phyloP scores from a whole-genome alignment of 2,888 invertebrate genomes.

The Fissipunctia ypsillon region DNA sequence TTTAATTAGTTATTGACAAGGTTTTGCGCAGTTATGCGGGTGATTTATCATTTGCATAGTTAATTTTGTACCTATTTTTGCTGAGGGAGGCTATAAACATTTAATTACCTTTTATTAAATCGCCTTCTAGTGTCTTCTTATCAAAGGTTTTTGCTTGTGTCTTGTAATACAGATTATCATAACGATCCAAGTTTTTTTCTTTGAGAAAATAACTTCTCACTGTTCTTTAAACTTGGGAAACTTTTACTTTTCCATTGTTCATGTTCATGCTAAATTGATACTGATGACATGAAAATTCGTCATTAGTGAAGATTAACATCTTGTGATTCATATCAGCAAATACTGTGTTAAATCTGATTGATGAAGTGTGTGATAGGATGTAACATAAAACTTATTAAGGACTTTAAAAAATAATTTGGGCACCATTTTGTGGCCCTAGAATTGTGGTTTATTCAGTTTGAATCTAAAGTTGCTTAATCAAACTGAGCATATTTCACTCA shows the following conservation, averaged over 20 bases:
- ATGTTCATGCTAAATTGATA: neutral
- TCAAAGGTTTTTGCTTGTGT: neutral
- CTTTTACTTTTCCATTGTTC: neutral
- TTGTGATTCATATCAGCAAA: conserved; percentile 9
- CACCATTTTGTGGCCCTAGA: no score
- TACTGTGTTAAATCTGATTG: conserved; percentile 3
- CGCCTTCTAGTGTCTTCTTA: neutral
- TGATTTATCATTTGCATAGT: conserved; percentile 18
- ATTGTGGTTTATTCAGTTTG: neutral
- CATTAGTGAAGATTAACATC: conserved; percentile 8
- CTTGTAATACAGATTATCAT: conserved; percentile 3
- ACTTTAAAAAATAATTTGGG: neutral
- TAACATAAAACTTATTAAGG: neutral
- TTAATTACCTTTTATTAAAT: neutral
- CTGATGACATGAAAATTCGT: neutral
- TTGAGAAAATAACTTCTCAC: neutral
- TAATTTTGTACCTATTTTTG: neutral
- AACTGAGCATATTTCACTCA: neutral
- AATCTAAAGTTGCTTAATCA: neutral
- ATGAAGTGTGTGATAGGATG: conserved; percentile 9
- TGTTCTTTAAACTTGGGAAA: neutral
- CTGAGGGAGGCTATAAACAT: neutral
- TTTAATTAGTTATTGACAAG: conserved; percentile 12
- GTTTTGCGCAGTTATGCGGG: conserved; percentile 44
- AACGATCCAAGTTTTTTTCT: neutral